Evolutionary conservation across 1,140 invertebrate genomes (phyloP).

Genomic region (Spodoptera litura): DNA sequence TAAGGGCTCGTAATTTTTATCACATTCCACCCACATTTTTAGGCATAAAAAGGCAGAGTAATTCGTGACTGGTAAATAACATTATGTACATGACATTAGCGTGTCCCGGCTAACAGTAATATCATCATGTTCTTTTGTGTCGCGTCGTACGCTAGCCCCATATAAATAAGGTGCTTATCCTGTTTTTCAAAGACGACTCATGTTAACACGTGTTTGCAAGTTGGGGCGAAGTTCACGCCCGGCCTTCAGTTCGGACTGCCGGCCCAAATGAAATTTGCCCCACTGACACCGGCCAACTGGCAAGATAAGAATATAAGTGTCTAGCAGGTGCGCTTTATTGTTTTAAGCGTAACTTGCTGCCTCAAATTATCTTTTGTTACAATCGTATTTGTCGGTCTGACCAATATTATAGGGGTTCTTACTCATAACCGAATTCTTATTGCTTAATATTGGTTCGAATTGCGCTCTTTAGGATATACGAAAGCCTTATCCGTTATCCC

Average conservation of each 20-base stretch:
- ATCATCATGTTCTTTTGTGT: constrained; percentile 81
- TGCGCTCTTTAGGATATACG: too few species aligned
- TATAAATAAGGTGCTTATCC: constrained; percentile 84
- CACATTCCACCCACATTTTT: constrained; percentile 53
- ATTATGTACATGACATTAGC: constrained; percentile 80
- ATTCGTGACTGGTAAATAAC: constrained; percentile 69
- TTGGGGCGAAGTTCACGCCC: constrained; percentile 70
- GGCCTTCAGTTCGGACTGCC: constrained; percentile 52
- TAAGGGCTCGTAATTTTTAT: constrained; percentile 47
- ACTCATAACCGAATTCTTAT: not conserved
- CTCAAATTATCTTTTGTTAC: constrained; percentile 33
- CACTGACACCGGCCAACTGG: constrained; percentile 67
- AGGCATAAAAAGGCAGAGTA: constrained; percentile 55
- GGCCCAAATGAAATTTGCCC: constrained; percentile 81
- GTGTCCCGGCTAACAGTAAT: constrained; percentile 73
- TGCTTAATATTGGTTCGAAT: not conserved
- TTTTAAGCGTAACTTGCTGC: constrained; percentile 58
- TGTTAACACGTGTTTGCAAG: constrained; percentile 81
- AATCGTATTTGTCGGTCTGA: constrained; percentile 11
- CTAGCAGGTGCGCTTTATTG: constrained; percentile 67
- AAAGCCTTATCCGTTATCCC: too few species aligned
- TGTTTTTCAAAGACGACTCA: constrained; percentile 82
- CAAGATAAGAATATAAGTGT: constrained; percentile 62
- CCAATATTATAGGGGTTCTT: constrained; percentile 16
- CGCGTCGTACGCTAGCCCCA: constrained; percentile 79